Evolutionary conservation across 2,888 invertebrate genomes (phyloP).

Genomic region (Drosophila birchii): DNA sequence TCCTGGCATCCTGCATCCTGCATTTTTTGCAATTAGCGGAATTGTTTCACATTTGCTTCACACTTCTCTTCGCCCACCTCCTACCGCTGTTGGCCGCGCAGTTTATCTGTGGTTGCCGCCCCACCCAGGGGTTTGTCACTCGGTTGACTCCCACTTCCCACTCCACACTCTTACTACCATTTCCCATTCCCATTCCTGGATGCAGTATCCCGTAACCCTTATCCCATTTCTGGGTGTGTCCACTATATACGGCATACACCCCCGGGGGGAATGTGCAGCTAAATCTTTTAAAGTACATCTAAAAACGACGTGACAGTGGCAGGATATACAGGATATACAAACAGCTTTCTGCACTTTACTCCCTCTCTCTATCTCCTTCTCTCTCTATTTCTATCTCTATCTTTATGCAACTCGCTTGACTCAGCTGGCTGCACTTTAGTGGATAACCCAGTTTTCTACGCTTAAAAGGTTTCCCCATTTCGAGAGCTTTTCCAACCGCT

Average conservation of each 20-base stretch:
- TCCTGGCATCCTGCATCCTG: constrained; percentile 13
- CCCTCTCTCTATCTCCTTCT: constrained; percentile 1
- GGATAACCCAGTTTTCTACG: constrained; percentile 75
- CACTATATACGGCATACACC: constrained; percentile 55
- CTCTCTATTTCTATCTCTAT: too few species aligned
- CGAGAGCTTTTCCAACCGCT: constrained; percentile 23
- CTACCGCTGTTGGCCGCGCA: constrained; percentile 46
- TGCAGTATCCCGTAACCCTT: constrained; percentile 9
- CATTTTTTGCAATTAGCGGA: constrained; percentile 76
- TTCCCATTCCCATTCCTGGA: not conserved
- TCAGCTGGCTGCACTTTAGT: constrained; percentile 70
- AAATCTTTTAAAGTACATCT: constrained; percentile 75
- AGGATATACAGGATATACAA: constrained; percentile 42
- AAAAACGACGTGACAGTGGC: constrained; percentile 55
- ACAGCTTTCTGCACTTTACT: constrained; percentile 71
- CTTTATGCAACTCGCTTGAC: not conserved
- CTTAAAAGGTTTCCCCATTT: constrained; percentile 69
- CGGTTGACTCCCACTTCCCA: constrained; percentile 23
- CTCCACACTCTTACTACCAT: constrained; percentile 4
- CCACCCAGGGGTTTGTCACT: constrained; percentile 48
- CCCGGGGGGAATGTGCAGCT: constrained; percentile 63
- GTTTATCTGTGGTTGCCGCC: constrained; percentile 66
- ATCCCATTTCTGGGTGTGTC: constrained; percentile 49
- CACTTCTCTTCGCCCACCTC: constrained; percentile 21
- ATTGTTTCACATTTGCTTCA: constrained; percentile 73